Conservation (phyloP, 2,888 invertebrate species). For the Phlogophora meticulosa region DNA sequence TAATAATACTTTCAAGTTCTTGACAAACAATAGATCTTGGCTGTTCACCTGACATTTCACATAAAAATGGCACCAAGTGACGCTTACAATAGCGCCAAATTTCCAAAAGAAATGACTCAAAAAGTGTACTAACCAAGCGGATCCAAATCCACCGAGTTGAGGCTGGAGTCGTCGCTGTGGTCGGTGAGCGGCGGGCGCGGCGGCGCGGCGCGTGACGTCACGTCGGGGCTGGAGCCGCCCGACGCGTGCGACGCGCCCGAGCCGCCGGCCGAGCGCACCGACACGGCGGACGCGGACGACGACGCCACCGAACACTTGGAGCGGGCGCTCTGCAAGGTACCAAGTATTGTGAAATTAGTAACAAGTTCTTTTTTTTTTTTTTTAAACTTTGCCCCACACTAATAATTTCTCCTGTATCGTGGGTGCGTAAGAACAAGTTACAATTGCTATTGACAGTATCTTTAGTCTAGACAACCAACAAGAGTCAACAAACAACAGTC, state of each 20-base stretch:
- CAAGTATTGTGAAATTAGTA: no score
- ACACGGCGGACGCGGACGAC: conserved; percentile 86
- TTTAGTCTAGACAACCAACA: no score
- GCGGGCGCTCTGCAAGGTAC: conserved; percentile 90
- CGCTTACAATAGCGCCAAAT: neutral
- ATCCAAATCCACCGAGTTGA: conserved; percentile 97
- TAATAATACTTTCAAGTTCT: no score
- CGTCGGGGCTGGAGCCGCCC: conserved; percentile 88
- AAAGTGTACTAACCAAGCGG: conserved; percentile 89
- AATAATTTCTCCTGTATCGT: no score
- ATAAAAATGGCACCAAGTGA: neutral
- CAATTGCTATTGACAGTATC: no score
- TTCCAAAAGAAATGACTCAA: neutral
- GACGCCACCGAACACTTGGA: conserved; percentile 91
- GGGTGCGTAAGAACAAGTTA: no score
- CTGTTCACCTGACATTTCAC: no score
- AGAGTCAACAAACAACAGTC: no score
- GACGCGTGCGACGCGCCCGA: conserved; percentile 86
- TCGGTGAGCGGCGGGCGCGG: conserved; percentile 86
- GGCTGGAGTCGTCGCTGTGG: conserved; percentile 96
- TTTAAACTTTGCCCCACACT: no score
- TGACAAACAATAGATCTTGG: no score
- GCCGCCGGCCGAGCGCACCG: conserved; percentile 88
- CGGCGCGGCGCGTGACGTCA: conserved; percentile 88
- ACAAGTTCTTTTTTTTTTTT: no score